Conservation (phyloP, 2,797 vertebrate species). For the Melanotaenia parkinsoni region DNA sequence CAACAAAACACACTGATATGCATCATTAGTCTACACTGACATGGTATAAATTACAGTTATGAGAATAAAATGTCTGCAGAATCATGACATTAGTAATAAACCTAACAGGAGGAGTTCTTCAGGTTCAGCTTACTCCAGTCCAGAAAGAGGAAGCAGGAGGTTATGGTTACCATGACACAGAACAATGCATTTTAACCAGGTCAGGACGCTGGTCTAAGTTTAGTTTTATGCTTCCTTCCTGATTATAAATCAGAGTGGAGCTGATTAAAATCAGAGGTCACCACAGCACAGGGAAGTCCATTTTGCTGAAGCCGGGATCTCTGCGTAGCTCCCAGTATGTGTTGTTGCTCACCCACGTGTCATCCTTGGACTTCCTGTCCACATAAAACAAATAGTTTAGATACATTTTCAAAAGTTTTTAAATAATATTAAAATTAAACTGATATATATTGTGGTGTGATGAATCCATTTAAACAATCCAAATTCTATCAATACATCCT, state of each 20-base stretch:
- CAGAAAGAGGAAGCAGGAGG: constrained; percentile 49
- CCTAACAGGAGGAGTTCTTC: constrained; percentile 14
- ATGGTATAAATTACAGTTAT: constrained; percentile 27
- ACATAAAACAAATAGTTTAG: constrained; percentile 25
- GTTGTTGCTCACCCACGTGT: constrained; percentile 92
- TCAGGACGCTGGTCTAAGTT: constrained; percentile 40
- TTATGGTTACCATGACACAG: constrained; percentile 58
- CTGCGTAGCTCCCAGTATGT: constrained; percentile 91
- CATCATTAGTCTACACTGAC: constrained; percentile 18
- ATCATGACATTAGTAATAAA: constrained; percentile 17
- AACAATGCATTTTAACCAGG: constrained; percentile 6
- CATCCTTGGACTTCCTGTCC: constrained; percentile 88
- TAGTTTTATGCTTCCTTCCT: constrained; percentile 39
- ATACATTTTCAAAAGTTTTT: not conserved
- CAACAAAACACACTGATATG: constrained; percentile 28
- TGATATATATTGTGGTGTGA: not conserved
- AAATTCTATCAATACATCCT: not conserved
- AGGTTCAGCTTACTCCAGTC: constrained; percentile 20
- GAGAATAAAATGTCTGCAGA: constrained; percentile 3
- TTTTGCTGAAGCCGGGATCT: constrained; percentile 89
- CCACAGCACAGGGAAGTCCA: constrained; percentile 93
- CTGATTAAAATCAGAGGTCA: constrained; percentile 74
- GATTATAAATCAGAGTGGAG: not conserved
- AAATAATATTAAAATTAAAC: not conserved
- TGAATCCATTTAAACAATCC: not conserved